Percentiles rank a stretch among this genome's conserved stretches.
Conservation (phyloP, 2,888 invertebrate species). For the Augochlorella aurata region DNA sequence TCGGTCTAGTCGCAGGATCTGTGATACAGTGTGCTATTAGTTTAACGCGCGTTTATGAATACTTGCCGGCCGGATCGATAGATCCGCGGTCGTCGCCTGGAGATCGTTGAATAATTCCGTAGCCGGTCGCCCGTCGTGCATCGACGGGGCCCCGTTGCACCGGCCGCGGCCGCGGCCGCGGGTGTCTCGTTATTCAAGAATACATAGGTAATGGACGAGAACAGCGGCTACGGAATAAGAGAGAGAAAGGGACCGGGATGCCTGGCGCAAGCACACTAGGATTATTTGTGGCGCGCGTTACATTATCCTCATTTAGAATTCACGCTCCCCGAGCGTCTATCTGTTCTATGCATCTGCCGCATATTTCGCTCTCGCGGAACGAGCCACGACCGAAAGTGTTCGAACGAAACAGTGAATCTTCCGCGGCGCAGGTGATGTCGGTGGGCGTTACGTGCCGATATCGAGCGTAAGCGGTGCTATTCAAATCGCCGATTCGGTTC, state of each 20-base stretch:
- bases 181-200: constrained; percentile 63
- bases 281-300: constrained; percentile 71
- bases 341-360: constrained; percentile 67
- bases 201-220: constrained; percentile 57
- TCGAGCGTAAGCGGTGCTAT: neutral
- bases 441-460: neutral
- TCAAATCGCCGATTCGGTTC: no score
- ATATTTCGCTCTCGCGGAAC: constrained; percentile 67
- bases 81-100: constrained; percentile 36
- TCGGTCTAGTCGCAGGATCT: neutral
- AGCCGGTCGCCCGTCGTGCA: constrained; percentile 50
- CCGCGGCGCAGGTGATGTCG: constrained; percentile 13
- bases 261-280: constrained; percentile 46
- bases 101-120: constrained; percentile 60
- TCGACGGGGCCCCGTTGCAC: constrained; percentile 47
- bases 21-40: constrained; percentile 15
- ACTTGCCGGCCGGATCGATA: constrained; percentile 41
- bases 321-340: constrained; percentile 68
- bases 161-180: constrained; percentile 30
- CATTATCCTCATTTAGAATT: constrained; percentile 72
- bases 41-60: constrained; percentile 42
- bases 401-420: constrained; percentile 43
- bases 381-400: constrained; percentile 44
- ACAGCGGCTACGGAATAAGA: constrained; percentile 17
- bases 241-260: constrained; percentile 28